phyloP scores from a whole-genome alignment of 2,888 invertebrate genomes.

The Odontomyia ornata region DNA sequence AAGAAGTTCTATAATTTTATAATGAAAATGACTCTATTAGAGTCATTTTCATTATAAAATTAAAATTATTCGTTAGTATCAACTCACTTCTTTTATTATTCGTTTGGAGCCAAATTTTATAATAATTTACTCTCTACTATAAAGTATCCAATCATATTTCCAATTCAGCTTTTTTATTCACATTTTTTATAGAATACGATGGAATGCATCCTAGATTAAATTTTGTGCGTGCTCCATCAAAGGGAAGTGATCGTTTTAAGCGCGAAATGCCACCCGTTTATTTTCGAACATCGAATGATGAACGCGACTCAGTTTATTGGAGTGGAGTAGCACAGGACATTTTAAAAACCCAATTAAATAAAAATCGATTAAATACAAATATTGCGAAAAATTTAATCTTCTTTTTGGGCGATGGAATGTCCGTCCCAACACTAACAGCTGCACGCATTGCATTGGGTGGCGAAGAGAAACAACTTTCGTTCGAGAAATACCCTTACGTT shows the following conservation, averaged over 20 bases:
- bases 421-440: slow-evolving; percentile 82
- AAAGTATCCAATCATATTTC: too few relatives aligned
- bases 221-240: neutral
- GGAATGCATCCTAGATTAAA: slow-evolving; percentile 38
- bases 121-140: too few relatives aligned
- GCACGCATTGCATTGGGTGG: slow-evolving; percentile 81
- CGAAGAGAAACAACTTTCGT: slow-evolving; percentile 76
- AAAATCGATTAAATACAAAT: slow-evolving; percentile 59
- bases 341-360: slow-evolving; percentile 61
- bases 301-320: slow-evolving; percentile 65
- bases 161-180: neutral
- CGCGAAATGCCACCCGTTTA: slow-evolving; percentile 59
- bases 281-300: slow-evolving; percentile 57
- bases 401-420: slow-evolving; percentile 88
- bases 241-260: slow-evolving; percentile 25
- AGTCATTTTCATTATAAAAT: too few relatives aligned
- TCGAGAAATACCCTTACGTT: slow-evolving; percentile 79
- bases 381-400: slow-evolving; percentile 72
- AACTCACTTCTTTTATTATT: too few relatives aligned
- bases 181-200: slow-evolving; percentile 35
- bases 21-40: too few relatives aligned
- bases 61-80: too few relatives aligned
- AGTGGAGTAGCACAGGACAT: slow-evolving; percentile 63
- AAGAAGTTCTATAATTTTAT: too few relatives aligned
- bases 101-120: too few relatives aligned